These are phyloP conservation scores for Lophotriccus pileatus DNA, from an alignment of 2,797 vertebrate genomes.

Conservation along the genomic window DNA sequence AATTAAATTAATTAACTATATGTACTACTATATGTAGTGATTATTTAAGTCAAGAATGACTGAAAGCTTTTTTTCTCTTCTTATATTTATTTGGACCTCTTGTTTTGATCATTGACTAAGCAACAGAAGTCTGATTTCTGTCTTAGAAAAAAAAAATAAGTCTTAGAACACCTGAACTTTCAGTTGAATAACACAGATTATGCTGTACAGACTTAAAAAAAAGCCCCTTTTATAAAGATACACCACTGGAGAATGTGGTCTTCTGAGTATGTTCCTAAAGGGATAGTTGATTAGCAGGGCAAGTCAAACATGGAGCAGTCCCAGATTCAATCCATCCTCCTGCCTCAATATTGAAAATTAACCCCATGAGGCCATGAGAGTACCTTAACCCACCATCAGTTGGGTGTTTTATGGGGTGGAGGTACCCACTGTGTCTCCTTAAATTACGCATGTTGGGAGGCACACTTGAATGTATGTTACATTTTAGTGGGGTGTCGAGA, in stretches of 20 bases:
- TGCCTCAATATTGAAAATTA: not conserved
- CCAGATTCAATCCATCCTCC: not conserved
- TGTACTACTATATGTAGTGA: not conserved
- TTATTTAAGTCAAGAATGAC: not conserved
- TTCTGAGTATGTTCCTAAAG: not conserved
- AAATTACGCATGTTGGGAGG: accelerated
- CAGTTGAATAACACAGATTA: not conserved
- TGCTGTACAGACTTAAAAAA: not conserved
- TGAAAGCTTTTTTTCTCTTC: not conserved
- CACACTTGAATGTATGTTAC: not conserved
- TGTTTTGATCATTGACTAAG: not conserved
- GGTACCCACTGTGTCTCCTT: not conserved
- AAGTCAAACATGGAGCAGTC: not conserved
- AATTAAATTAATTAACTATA: not conserved
- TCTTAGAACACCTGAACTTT: not conserved
- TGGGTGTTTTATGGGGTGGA: not conserved
- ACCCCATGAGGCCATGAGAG: accelerated
- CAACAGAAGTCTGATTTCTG: not conserved
- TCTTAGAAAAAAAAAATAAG: not conserved
- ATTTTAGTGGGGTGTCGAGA: not conserved
- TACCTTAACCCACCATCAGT: not conserved
- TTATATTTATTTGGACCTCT: not conserved
- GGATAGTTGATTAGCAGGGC: not conserved
- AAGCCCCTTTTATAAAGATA: not conserved
- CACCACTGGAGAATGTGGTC: not conserved